Percentiles rank a stretch among this genome's conserved stretches.
These are phyloP conservation scores for Campylomormyrus tamandua DNA, from an alignment of 2,113 vertebrate genomes.

Conservation along the genomic window DNA sequence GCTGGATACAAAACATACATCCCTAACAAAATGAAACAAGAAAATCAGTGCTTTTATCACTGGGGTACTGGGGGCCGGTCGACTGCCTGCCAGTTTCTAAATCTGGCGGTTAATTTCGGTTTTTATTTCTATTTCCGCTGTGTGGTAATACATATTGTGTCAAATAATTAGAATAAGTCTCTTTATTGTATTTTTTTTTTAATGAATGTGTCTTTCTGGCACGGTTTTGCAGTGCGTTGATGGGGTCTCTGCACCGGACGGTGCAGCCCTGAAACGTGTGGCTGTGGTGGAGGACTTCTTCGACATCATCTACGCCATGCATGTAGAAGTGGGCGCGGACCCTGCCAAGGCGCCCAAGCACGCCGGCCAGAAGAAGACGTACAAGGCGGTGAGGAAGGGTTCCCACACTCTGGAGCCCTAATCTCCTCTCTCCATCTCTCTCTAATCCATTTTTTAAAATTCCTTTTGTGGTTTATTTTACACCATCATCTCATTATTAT, in stretches of 20 bases:
- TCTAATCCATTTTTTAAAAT: background rate
- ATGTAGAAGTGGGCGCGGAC: conserved; percentile 91
- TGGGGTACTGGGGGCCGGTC: background rate
- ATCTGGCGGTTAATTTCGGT: background rate
- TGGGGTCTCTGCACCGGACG: conserved; percentile 81
- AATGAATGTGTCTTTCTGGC: background rate
- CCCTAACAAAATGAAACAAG: background rate
- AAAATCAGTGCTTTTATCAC: background rate
- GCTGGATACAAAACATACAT: background rate
- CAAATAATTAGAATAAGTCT: conserved; percentile 6
- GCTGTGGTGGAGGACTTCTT: conserved; percentile 99
- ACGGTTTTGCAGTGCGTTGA: conserved; percentile 80
- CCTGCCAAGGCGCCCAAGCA: conserved; percentile 90
- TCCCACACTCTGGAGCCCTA: background rate
- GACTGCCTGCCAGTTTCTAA: background rate
- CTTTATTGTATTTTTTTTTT: background rate
- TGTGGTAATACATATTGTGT: background rate
- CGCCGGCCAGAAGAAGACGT: conserved; percentile 96
- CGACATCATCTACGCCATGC: conserved; percentile 99
- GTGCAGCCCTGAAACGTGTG: conserved; percentile 90
- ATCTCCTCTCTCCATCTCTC: background rate
- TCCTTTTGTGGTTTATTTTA: background rate
- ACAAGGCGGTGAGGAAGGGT: conserved; percentile 36
- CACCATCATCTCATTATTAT: background rate
- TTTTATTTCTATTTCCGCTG: background rate